These are phyloP conservation scores for Myrmophylax atrothorax DNA, from an alignment of 2,113 vertebrate genomes.

Conservation along the genomic window DNA sequence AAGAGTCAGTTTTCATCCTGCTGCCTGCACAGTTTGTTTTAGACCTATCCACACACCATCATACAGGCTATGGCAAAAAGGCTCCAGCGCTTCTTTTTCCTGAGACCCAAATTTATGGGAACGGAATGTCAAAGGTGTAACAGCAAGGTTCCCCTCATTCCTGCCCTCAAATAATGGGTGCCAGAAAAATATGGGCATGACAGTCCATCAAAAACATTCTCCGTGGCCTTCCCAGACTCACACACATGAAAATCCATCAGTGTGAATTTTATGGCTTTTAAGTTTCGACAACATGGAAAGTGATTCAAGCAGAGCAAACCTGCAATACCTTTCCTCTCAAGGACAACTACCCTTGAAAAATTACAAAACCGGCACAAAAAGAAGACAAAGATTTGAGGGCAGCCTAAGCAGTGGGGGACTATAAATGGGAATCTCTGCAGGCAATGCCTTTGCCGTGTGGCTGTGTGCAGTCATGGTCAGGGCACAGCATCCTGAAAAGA, in stretches of 20 bases:
- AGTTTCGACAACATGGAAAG: background rate
- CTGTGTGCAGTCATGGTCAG: rapidly evolving
- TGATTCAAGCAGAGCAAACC: background rate
- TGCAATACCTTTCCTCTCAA: background rate
- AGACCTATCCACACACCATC: background rate
- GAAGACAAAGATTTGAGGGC: background rate
- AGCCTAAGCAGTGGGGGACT: background rate
- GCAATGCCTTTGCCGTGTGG: background rate
- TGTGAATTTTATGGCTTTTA: background rate
- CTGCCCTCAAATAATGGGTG: background rate
- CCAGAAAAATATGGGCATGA: background rate
- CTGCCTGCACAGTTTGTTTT: background rate
- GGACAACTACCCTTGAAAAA: slow-evolving; percentile 18
- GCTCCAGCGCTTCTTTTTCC: background rate
- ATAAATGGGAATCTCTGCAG: background rate
- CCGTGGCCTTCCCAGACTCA: rapidly evolving
- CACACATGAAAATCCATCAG: background rate
- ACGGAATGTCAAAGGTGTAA: background rate
- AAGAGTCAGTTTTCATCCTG: background rate
- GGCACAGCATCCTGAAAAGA: background rate
- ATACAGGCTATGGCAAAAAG: background rate
- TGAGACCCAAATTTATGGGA: background rate
- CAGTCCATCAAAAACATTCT: background rate
- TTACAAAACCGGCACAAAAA: background rate
- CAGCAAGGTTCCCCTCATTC: background rate